A percentile compares a stretch with the other conserved stretches of the same genome.
Evolutionary conservation across 2,113 vertebrate genomes (phyloP).

Genomic region (Stictonetta naevosa): DNA sequence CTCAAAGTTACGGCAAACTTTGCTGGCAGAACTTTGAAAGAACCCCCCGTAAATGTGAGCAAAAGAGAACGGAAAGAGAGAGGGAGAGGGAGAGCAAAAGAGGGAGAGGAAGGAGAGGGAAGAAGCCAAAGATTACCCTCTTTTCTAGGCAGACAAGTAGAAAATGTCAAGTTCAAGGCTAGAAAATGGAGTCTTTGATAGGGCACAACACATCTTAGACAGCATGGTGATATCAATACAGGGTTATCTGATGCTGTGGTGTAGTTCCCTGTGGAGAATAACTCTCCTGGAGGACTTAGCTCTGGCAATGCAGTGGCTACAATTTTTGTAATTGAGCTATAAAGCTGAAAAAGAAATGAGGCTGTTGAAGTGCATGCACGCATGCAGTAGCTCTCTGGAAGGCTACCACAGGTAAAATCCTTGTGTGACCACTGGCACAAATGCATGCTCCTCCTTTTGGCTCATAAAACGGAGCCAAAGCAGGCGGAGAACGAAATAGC

Average conservation of each 20-base stretch:
- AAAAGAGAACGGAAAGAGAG: not conserved
- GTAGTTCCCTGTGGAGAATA: not conserved
- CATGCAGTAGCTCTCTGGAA: not conserved
- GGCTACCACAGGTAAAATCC: not conserved
- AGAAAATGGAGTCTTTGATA: not conserved
- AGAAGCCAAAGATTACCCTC: not conserved
- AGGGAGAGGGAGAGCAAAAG: not conserved
- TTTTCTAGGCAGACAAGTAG: not conserved
- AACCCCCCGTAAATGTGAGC: not conserved
- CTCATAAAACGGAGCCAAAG: constrained; percentile 3
- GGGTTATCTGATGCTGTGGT: not conserved
- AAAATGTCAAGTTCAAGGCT: not conserved
- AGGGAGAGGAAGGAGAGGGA: not conserved
- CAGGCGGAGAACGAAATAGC: not conserved
- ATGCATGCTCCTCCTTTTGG: not conserved
- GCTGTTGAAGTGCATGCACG: not conserved
- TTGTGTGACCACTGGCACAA: not conserved
- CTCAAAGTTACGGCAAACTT: constrained; percentile 45
- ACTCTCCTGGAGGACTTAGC: not conserved
- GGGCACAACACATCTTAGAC: not conserved
- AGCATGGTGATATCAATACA: not conserved
- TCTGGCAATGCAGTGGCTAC: not conserved
- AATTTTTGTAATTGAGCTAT: not conserved
- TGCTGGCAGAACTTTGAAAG: constrained; percentile 11
- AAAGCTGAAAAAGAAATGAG: not conserved